Percentiles rank a stretch among this genome's conserved stretches.
Conservation (phyloP, 30 jellyfish, hydroid and myxozoan species). For the Aurelia sp. region DNA sequence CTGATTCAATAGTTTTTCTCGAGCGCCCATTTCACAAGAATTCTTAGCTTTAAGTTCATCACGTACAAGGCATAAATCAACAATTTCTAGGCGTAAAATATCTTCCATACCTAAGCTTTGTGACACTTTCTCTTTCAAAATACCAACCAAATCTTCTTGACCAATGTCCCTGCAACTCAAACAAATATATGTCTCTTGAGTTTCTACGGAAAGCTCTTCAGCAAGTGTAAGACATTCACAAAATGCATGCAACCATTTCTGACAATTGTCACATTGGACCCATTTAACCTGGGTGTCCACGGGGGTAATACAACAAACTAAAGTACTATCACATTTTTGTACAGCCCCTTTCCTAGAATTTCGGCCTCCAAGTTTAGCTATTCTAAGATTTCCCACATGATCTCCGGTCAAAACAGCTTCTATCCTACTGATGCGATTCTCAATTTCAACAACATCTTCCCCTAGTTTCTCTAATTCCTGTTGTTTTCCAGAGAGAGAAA, state of each 20-base stretch:
- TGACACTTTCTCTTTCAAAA: constrained; percentile 32
- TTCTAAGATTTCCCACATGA: constrained; percentile 11
- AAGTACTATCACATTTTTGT: neutral
- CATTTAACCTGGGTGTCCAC: constrained; percentile 6
- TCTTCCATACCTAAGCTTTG: constrained; percentile 12
- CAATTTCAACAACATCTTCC: constrained; percentile 8
- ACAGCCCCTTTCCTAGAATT: neutral
- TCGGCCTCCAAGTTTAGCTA: neutral
- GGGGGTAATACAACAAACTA: constrained; percentile 30
- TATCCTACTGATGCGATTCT: constrained; percentile 14
- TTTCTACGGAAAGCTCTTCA: neutral
- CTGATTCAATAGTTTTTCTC: neutral
- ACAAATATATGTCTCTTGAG: neutral
- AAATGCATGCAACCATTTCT: constrained; percentile 13
- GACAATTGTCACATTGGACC: constrained; percentile 30
- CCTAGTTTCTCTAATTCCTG: constrained; percentile 20
- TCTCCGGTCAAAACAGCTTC: constrained; percentile 32
- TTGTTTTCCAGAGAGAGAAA: constrained; percentile 18
- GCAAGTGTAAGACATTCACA: constrained; percentile 31
- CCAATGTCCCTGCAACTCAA: constrained; percentile 31
- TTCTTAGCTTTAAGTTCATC: constrained; percentile 37
- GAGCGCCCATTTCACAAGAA: constrained; percentile 12
- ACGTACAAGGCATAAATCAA: neutral
- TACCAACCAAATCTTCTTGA: constrained; percentile 8
- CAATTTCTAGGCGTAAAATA: constrained; percentile 16